Percentiles rank a stretch among this genome's conserved stretches.
Evolutionary conservation across 2,888 invertebrate genomes (phyloP).

Genomic region (Caenorhabditis sp.): DNA sequence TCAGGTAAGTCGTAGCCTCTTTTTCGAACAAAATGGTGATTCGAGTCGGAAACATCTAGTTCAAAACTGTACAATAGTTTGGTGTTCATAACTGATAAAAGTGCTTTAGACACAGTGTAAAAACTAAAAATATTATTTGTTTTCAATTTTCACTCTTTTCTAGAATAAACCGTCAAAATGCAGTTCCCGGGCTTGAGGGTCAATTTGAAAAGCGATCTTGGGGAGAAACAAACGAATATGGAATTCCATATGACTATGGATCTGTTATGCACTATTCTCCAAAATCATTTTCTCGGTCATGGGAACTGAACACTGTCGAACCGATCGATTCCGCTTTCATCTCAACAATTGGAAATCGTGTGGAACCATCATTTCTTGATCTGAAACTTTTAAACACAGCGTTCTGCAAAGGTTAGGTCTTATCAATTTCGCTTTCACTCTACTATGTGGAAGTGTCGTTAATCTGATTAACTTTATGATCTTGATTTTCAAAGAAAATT

Average conservation of each 20-base stretch:
- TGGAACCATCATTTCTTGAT: constrained; percentile 54
- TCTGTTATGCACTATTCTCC: constrained; percentile 56
- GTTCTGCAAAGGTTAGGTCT: constrained; percentile 46
- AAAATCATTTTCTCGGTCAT: constrained; percentile 45
- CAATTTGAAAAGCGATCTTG: constrained; percentile 51
- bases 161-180: constrained; percentile 48
- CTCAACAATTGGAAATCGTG: constrained; percentile 55
- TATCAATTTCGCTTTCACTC: background rate
- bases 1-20: constrained; percentile 29
- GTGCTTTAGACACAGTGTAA: no score
- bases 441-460: background rate
- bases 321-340: constrained; percentile 43
- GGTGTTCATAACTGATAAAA: no score
- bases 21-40: no score
- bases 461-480: background rate
- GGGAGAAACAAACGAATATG: constrained; percentile 40
- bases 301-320: constrained; percentile 45
- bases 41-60: no score
- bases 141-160: no score
- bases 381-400: constrained; percentile 51
- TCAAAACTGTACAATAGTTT: no score
- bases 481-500: background rate
- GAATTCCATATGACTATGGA: constrained; percentile 56
- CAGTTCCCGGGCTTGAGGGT: constrained; percentile 41
- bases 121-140: no score